Base-by-base conservation (phyloP, 2,797 vertebrate species). In the Loriculus beryllinus region DNA sequence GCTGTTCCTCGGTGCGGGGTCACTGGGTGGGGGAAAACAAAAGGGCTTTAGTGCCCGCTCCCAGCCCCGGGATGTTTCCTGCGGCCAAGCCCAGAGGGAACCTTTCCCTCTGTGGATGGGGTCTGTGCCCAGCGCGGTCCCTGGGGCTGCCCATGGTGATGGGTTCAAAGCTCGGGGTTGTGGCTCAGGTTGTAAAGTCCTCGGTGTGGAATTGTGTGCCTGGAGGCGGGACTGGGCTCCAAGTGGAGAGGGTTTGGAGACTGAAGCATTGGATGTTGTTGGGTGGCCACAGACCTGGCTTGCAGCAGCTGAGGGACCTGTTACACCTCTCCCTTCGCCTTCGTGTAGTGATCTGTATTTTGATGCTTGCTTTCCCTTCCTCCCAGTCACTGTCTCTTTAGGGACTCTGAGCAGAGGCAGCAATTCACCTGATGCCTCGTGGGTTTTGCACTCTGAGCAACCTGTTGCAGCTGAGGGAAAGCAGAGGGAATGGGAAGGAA, bases 341-440 rank as follows among this genome's bases (percentile, higher is more conserved):
- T 39, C 51, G 8, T 5, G 0, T 5, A 9, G 37, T 2, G 0
- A 2, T 22, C 37, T 5, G 8, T 20, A 3, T 26, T 15, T 9
- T 1, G 1, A 9, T 22, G 19, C 4, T 29, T 5, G 4, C 9
- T 12, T 18, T 13, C 4, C 6, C 14, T 23, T 26, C 14, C 23
- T 18, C 14, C 22, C 7, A 1, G 2, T 7, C 23, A 1, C 47
- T 6, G 5, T 3, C 10, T 12, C 9, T 29, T 25, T 6, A 1
- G 0, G 11, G 2, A 2, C 52, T 26, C 21, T 3, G 22, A 26
- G 70, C 82, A 12, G 1, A 8, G 85, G 2, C 67, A 3, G 3
- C 3, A 16, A 12, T 13, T 39, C 2, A 0, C 1, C 2, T 3
- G 3, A 22, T 22, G n/a, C n/a, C 54, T 4, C 1, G 20, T 1